These are phyloP conservation scores for Acanthosepion pharaonis DNA, from an alignment of 2,888 invertebrate genomes.

Conservation along the genomic window DNA sequence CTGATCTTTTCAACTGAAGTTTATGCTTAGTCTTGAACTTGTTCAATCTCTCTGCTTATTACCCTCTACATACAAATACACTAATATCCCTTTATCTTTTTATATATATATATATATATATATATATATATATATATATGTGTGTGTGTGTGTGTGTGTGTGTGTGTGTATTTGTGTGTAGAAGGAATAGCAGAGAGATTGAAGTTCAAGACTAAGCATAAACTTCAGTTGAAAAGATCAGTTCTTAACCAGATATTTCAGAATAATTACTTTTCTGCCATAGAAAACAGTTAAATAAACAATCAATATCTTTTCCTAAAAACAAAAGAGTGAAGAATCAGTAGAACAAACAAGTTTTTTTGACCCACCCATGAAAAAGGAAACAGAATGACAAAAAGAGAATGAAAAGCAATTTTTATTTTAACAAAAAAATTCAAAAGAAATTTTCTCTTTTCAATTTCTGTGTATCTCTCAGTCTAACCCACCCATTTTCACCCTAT, in stretches of 20 bases:
- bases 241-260: not conserved
- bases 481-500: not conserved
- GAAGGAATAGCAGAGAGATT: too few species aligned
- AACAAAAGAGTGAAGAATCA: not conserved
- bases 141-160: too few species aligned
- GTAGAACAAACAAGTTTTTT: not conserved
- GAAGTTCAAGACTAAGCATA: not conserved
- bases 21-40: too few species aligned
- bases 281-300: not conserved
- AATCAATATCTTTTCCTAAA: not conserved
- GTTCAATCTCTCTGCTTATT: too few species aligned
- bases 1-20: too few species aligned
- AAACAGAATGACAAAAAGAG: not conserved
- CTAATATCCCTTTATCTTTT: too few species aligned
- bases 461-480: not conserved
- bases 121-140: too few species aligned
- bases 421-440: not conserved
- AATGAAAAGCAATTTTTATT: not conserved
- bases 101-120: too few species aligned
- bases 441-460: not conserved
- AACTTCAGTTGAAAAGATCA: not conserved
- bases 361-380: not conserved
- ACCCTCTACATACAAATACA: too few species aligned
- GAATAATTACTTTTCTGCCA: not conserved
- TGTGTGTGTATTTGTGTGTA: too few species aligned